Evolutionary conservation across 2,113 vertebrate species (phyloP).

Genomic region (Rhabdomys dilectus): DNA sequence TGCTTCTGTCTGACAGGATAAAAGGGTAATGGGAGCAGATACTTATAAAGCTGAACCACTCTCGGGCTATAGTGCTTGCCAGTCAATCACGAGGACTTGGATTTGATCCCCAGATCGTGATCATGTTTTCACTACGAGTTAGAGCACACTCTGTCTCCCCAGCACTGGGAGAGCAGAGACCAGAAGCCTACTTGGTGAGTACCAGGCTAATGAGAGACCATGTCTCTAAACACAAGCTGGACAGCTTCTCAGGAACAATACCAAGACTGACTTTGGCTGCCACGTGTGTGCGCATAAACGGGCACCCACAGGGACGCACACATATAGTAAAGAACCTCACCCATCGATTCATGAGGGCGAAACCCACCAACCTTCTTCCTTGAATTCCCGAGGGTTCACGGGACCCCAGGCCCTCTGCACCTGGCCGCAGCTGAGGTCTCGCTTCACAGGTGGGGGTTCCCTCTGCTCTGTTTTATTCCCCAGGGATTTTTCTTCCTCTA

Average conservation of each 20-base stretch:
- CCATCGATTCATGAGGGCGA: background rate
- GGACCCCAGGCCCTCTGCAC: conserved; percentile 91
- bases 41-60: background rate
- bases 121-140: background rate
- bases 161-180: background rate
- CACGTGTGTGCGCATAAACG: no score
- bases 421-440: conserved; percentile 83
- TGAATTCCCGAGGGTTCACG: conserved; percentile 83
- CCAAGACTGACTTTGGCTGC: no score
- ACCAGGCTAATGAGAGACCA: background rate
- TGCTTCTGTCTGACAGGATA: background rate
- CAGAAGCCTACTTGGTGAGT: background rate
- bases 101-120: background rate
- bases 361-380: conserved; percentile 88
- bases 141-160: background rate
- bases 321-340: no score
- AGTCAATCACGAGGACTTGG: background rate
- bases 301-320: background rate
- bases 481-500: conserved; percentile 89
- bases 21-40: background rate
- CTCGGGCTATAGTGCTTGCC: background rate
- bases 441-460: conserved; percentile 82
- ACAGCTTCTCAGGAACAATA: background rate
- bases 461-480: conserved; percentile 81
- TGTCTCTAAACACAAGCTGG: background rate